Conservation (phyloP, 2,888 invertebrate genomes). For the Glomeris marginata region DNA sequence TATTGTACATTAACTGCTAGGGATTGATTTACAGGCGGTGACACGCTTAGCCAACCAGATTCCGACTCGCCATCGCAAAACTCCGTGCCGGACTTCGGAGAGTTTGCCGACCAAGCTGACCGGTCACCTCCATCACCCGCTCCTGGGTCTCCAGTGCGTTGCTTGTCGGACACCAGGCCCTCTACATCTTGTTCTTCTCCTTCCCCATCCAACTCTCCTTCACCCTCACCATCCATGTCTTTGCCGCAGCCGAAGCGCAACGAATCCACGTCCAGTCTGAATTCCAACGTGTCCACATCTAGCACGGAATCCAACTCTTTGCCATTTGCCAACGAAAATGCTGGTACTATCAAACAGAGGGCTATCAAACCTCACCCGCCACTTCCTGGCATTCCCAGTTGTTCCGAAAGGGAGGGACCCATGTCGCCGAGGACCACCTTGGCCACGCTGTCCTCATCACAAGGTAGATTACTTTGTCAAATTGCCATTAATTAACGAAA, state of each 20-base stretch:
- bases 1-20: too few species aligned
- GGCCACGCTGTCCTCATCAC: too few species aligned
- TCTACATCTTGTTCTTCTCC: neutral
- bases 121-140: conserved; percentile 14
- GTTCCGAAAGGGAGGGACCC: too few species aligned
- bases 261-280: conserved; percentile 14
- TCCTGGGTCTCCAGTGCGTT: conserved; percentile 8
- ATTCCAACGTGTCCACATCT: conserved; percentile 21
- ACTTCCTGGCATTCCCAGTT: conserved; percentile 9
- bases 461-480: too few species aligned
- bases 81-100: neutral
- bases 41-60: too few species aligned
- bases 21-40: too few species aligned
- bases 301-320: conserved; percentile 30
- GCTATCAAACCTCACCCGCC: conserved; percentile 31
- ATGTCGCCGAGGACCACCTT: too few species aligned
- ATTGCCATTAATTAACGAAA: too few species aligned
- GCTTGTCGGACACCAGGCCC: too few species aligned
- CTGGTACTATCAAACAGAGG: conserved; percentile 90
- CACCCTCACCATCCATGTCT: too few species aligned
- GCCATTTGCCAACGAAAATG: conserved; percentile 97
- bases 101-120: conserved; percentile 3
- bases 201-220: too few species aligned
- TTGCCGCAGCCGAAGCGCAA: conserved; percentile 11
- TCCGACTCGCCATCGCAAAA: too few species aligned